A percentile compares a stretch with the other conserved stretches of the same genome.
Evolutionary conservation across 1,140 invertebrate species (phyloP).

Genomic region (Microplitis mediator): DNA sequence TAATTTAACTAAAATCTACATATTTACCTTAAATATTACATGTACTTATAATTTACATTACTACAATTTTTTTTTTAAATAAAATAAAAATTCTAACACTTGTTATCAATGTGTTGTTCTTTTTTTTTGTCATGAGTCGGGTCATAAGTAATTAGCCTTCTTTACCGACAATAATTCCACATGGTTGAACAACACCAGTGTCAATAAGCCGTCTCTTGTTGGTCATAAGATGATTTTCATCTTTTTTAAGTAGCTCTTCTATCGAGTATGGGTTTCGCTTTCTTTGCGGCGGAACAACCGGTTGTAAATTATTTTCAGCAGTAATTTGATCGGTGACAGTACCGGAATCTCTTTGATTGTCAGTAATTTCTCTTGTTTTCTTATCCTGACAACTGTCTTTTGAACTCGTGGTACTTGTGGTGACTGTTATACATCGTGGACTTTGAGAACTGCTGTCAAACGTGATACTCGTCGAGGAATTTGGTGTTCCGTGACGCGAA

Average conservation of each 20-base stretch:
- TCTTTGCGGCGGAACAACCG: constrained; percentile 52
- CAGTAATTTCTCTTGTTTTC: constrained; percentile 24
- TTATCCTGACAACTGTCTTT: not conserved
- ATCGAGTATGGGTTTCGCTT: constrained; percentile 86
- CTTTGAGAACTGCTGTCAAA: constrained; percentile 38
- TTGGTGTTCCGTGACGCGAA: constrained; percentile 45
- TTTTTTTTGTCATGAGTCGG: not conserved
- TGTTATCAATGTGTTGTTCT: not conserved
- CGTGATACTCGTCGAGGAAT: constrained; percentile 35
- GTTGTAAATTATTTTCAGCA: constrained; percentile 35
- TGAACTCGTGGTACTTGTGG: not conserved
- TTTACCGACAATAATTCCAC: constrained; percentile 56
- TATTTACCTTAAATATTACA: no score
- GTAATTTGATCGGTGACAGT: constrained; percentile 38
- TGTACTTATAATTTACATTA: not conserved
- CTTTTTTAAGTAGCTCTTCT: constrained; percentile 83
- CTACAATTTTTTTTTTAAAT: not conserved
- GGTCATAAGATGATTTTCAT: constrained; percentile 62
- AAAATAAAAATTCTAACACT: not conserved
- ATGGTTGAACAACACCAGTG: constrained; percentile 55
- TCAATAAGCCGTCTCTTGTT: constrained; percentile 52
- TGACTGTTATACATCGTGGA: constrained; percentile 21
- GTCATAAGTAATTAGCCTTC: constrained; percentile 37
- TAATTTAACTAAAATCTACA: no score
- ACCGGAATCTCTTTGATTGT: constrained; percentile 23